Percentiles rank a stretch among this genome's conserved stretches.
Evolutionary conservation across 2,113 vertebrate species (phyloP).

Genomic region (Charadrius vociferus): DNA sequence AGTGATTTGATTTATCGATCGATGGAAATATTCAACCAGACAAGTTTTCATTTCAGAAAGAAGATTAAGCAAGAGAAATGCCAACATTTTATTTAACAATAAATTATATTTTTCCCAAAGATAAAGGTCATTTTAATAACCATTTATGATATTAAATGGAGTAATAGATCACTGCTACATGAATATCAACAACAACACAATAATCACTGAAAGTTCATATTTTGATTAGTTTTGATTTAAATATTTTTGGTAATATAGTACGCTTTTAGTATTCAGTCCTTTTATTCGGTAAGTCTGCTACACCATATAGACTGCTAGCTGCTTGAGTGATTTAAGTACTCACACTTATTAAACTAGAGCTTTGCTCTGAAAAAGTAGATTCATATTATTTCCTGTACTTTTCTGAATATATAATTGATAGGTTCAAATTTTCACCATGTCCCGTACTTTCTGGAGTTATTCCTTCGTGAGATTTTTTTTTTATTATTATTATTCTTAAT

Average conservation of each 20-base stretch:
- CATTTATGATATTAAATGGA: not conserved
- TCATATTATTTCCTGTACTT: not conserved
- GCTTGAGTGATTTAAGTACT: not conserved
- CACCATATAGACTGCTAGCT: not conserved
- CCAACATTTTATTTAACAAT: not conserved
- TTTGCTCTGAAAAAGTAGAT: not conserved
- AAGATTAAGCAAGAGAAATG: not conserved
- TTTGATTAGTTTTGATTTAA: not conserved
- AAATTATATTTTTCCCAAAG: not conserved
- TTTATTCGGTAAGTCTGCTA: not conserved
- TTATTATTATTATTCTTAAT: not conserved
- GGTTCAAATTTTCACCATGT: not conserved
- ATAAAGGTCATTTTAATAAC: not conserved
- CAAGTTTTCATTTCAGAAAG: not conserved
- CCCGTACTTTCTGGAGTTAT: not conserved
- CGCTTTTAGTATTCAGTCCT: not conserved
- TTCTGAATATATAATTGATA: not conserved
- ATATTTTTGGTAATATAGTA: not conserved
- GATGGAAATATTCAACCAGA: not conserved
- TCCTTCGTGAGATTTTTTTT: not conserved
- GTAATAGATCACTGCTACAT: not conserved
- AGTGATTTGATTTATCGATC: not conserved
- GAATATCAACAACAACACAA: not conserved
- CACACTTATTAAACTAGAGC: not conserved
- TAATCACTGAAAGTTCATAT: not conserved